Base-by-base conservation (phyloP, 1,140 invertebrate genomes). In the Lineus longissimus region DNA sequence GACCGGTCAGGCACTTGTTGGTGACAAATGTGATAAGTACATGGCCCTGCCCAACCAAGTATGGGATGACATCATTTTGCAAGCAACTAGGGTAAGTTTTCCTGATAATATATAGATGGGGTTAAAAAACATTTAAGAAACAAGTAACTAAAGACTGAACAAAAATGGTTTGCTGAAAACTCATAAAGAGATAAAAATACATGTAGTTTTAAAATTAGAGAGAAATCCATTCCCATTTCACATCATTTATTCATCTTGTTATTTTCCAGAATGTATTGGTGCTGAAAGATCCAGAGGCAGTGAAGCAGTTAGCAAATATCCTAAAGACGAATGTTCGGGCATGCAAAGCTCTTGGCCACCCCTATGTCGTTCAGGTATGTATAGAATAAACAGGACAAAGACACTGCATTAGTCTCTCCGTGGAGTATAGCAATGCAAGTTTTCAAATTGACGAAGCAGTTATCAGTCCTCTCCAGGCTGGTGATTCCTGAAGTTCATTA, bases 281-380 rank as follows among this genome's bases (percentile, higher is more conserved):
- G 66, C 84, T 99, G 25, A 97, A 97, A 80, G 94, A 98, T 84
- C 89, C 90, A 66, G 95, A 97, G 77, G 92, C 94, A 70, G 94
- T 99, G 0, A 97, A 97, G 85, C 96, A 98, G 79, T 86, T 99
- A 60, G 91, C 91, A 41, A 98, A 94, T 83, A 98, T 99, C 83
- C 85, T 99, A 22, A 99, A 99, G 84, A 99, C 97, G 19, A 99
- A 99, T 85, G 94, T 98, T 4, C 86, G 95, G 69, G 97, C 97
- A 27, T 99, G 96, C 80, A 97, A 96, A 84, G 94, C 96, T 54
- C 85, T 99, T 51, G 95, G 94, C 11, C 94, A 98, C 84, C 90
- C 93, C 9, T 98, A 97, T 85, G 94, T 98, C 69, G 86, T 91
- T 66, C 95, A 97, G 82, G 85, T 86, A 73, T 72, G 66, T 47